phyloP scores from a whole-genome alignment of 2,888 invertebrate species.

The Leucozona laternaria region DNA sequence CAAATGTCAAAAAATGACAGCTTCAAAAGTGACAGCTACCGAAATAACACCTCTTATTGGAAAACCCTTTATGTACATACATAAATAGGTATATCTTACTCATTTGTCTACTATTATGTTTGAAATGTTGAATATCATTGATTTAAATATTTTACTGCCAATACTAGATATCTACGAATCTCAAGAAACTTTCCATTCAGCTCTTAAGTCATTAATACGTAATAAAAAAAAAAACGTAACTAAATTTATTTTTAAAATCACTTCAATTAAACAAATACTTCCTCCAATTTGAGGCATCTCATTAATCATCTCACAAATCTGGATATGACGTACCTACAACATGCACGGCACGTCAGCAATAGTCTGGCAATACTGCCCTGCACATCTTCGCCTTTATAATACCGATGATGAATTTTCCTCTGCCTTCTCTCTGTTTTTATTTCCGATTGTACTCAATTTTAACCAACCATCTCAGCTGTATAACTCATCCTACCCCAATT shows the following conservation, averaged over 20 bases:
- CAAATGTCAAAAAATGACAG: too few species aligned
- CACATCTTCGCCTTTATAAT: constrained; percentile 2
- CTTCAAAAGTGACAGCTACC: too few species aligned
- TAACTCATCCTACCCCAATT: constrained; percentile 19
- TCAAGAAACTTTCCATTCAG: too few species aligned
- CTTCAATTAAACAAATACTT: neutral
- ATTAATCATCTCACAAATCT: neutral
- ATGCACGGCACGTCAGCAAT: neutral
- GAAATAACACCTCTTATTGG: too few species aligned
- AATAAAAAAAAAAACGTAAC: too few species aligned
- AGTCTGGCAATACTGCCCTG: constrained; percentile 49
- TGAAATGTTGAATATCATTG: too few species aligned
- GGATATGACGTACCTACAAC: neutral
- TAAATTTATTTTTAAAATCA: neutral
- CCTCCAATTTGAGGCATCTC: neutral
- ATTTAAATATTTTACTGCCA: too few species aligned
- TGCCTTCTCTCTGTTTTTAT: constrained; percentile 32
- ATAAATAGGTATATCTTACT: too few species aligned
- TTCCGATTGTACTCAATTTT: constrained; percentile 67
- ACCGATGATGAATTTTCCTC: constrained; percentile 28
- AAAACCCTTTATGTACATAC: too few species aligned
- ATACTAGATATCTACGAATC: too few species aligned
- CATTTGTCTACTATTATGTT: too few species aligned
- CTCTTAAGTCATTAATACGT: too few species aligned
- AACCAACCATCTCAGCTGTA: constrained; percentile 34